Evolutionary conservation across 2,888 invertebrate species (phyloP).

Genomic region (Syrista parreyssii): DNA sequence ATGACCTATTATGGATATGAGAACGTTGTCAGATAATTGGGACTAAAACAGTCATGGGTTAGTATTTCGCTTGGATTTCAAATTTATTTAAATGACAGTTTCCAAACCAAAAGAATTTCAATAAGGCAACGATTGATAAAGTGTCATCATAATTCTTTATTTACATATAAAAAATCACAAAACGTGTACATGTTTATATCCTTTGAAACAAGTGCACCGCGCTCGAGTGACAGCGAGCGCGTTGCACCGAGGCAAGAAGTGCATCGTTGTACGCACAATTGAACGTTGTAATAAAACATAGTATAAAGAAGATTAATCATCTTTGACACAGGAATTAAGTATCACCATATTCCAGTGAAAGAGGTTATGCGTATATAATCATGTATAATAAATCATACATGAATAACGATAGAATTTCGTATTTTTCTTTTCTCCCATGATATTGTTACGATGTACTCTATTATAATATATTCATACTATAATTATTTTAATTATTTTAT

Average conservation of each 20-base stretch:
- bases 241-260: constrained; percentile 17
- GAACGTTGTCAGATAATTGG: not conserved
- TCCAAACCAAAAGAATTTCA: not conserved
- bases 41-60: not conserved
- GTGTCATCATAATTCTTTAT: constrained; percentile 32
- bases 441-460: constrained; percentile 14
- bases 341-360: not conserved
- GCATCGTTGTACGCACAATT: constrained; percentile 16
- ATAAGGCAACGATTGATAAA: not conserved
- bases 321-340: constrained; percentile 5
- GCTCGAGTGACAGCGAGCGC: constrained; percentile 16
- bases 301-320: constrained; percentile 17
- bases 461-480: constrained; percentile 25
- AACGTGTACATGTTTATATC: constrained; percentile 7
- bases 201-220: constrained; percentile 18
- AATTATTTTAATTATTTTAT: constrained; percentile 38
- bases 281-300: constrained; percentile 15
- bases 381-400: constrained; percentile 5
- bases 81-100: not conserved
- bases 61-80: not conserved
- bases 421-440: constrained; percentile 10
- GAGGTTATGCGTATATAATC: not conserved
- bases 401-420: constrained; percentile 17
- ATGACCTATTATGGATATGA: not conserved
- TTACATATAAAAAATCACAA: constrained; percentile 36